Evolutionary conservation across 2,888 invertebrate genomes (phyloP), one percentile per base, ranked within the genome.

Genomic region (Busseola fusca): DNA sequence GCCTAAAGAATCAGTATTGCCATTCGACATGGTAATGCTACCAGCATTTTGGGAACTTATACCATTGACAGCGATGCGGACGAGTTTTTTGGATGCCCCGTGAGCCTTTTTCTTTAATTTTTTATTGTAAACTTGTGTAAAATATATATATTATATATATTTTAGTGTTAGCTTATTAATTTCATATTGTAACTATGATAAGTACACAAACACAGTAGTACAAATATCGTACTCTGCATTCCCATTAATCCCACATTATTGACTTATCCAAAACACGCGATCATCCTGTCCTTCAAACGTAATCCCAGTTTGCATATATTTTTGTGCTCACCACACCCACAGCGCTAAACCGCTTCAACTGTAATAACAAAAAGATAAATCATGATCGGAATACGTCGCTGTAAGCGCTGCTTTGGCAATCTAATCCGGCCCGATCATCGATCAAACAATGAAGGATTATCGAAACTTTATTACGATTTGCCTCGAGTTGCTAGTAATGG

Each of bases 401-500:
- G 52, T 70, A 85, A 83, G 72, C 79, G 81, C 81, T 83, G 70
- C 34, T 74, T 73, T 81, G 69, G 75, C 70, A 80, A 81, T 80
- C 74, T 86, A 82, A 85, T 82, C 82, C 76, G 52, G 58, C 30
- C 58, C 70, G 83, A 79, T 74, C 86, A 85, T 86, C 85, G 82
- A 86, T 86, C 86, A 86, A 85, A 83, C 82, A 85, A 85, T 78
- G 77, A 70, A 58, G 77, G 84, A 84, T 86, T 86, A 86, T 72
- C 70, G 73, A 64, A 84, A 85, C 73, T 81, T 84, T 82, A 84
- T 86, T 84, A 56, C 72, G 52, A 45, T 58, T 42, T 59, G 81
- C 68, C 72, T 14, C 25, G 72, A 86, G 67, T 72, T 68, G 52
- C 18, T 52, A 66, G 76, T 58, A 70, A 9, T 1, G 74, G 75